Evolutionary conservation across 2,113 vertebrate species (phyloP).

Genomic region (Condylura cristata): DNA sequence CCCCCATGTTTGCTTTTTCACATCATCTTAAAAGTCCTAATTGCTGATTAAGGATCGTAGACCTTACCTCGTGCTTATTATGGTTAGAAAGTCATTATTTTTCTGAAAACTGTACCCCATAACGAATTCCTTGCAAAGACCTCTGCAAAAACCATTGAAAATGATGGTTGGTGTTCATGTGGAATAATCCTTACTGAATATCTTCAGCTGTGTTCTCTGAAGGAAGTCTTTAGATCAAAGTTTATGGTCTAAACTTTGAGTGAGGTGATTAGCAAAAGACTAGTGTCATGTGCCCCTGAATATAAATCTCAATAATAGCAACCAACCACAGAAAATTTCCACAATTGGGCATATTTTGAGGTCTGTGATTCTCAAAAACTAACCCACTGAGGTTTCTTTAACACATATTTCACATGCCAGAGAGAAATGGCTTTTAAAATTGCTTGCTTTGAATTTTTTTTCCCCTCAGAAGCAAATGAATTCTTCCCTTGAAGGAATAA

Average conservation of each 20-base stretch:
- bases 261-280: background rate
- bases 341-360: background rate
- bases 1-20: background rate
- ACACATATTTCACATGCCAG: background rate
- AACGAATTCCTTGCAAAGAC: background rate
- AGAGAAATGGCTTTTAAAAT: constrained; percentile 47
- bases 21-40: background rate
- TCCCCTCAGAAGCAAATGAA: constrained; percentile 3
- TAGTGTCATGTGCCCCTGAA: background rate
- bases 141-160: background rate
- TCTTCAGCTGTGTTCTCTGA: background rate
- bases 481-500: background rate
- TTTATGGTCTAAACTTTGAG: background rate
- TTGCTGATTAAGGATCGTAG: background rate
- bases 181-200: background rate
- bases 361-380: background rate
- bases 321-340: background rate
- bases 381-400: background rate
- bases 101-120: constrained; percentile 12
- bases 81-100: background rate
- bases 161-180: background rate
- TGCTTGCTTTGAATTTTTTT: background rate
- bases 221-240: background rate
- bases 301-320: background rate
- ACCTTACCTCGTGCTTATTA: background rate